Evolutionary conservation across 2,797 vertebrate species (phyloP), one percentile per base, ranked within the genome.

Genomic region (Oreortyx pictus): DNA sequence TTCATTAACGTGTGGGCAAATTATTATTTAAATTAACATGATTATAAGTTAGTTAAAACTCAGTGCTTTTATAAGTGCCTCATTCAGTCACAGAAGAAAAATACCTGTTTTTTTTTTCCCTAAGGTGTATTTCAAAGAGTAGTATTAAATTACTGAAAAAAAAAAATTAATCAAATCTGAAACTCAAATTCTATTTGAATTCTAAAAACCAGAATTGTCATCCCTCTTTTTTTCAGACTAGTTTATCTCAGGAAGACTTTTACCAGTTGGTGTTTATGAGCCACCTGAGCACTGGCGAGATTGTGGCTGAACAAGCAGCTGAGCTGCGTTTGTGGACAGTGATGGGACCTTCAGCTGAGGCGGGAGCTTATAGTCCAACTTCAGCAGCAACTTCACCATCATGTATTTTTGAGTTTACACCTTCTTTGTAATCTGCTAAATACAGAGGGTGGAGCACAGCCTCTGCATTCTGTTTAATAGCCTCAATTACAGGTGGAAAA

Each of bases 401-500:
- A 24, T 24, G 7, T 92, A 90, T 82, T 85, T 67, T 93, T 95
- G 93, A 96, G 77, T 91, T 95, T 88, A 70, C 50, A 61, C 60
- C 10, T 77, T 82, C 74, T 86, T 25, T 85, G 47, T 50, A 81
- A 83, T 89, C 62, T 91, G 57, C 23, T 77, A 90, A 89, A 82
- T 88, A 24, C 20, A 67, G 46, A 89, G 89, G 90, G 90, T 94
- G 54, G 89, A 93, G 76, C 71, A 70, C 56, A 86, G 78, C 68
- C 67, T 82, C 82, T 90, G 76, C 77, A 88, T 95, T 95, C 89
- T 76, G 80, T 82, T 91, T 96, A 96, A 94, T 94, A 96, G 85
- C 91, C 71, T 96, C 96, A 97, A 96, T 97, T 97, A 96, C 82
- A 80, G 92, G 94, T 83, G 89, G 91, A 97, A 97, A 97, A 95